phyloP scores from a whole-genome alignment of 1,140 invertebrate species.

The Chironomus striatipennis region DNA sequence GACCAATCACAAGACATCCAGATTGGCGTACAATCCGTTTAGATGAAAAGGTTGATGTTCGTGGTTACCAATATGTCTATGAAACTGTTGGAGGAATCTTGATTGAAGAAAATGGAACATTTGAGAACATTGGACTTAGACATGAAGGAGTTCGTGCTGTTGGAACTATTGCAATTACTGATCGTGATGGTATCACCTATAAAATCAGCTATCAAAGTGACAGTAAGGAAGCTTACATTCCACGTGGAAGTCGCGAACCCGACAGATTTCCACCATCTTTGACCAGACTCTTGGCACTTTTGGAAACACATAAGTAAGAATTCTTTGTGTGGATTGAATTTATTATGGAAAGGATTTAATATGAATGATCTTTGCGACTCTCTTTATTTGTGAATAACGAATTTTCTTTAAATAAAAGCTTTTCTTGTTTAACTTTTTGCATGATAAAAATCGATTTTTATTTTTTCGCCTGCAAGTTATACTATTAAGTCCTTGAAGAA shows the following conservation, averaged over 20 bases:
- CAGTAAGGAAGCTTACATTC: neutral
- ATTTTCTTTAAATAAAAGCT: neutral
- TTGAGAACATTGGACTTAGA: constrained; percentile 42
- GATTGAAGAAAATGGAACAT: constrained; percentile 45
- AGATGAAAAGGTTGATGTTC: neutral
- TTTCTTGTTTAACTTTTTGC: neutral
- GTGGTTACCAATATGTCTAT: constrained; percentile 46
- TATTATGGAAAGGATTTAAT: too few relatives aligned
- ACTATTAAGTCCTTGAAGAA: neutral
- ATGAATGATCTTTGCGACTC: too few relatives aligned
- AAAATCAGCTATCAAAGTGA: constrained; percentile 43
- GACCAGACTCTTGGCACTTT: neutral
- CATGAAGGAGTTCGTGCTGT: constrained; percentile 46
- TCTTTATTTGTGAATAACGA: too few relatives aligned
- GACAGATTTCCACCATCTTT: neutral
- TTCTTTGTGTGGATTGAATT: neutral
- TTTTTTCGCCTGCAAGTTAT: neutral
- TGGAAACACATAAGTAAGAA: constrained; percentile 16
- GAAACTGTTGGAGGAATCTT: constrained; percentile 56
- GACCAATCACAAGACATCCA: neutral
- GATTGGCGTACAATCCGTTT: neutral
- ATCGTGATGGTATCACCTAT: constrained; percentile 51
- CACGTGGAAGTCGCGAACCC: neutral
- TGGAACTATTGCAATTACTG: constrained; percentile 46
- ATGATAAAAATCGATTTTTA: neutral